Percentiles rank a stretch among this genome's conserved stretches.
phyloP scores from a whole-genome alignment of 2,797 vertebrate genomes.

The Pristis pectinata region DNA sequence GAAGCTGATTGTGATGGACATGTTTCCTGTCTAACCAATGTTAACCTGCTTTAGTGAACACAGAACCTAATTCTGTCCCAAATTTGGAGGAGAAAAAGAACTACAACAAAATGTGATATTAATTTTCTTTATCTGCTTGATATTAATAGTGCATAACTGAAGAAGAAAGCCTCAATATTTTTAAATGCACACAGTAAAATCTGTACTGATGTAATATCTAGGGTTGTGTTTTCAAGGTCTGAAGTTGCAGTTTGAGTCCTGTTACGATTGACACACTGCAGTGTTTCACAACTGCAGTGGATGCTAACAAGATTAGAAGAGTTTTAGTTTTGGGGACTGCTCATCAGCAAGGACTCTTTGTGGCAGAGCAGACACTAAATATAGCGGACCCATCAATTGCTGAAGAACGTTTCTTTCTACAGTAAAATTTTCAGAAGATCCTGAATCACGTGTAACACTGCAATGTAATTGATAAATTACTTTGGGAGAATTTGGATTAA shows the following conservation, averaged over 20 bases:
- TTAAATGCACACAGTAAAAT: constrained; percentile 13
- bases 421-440: not conserved
- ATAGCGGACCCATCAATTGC: not conserved
- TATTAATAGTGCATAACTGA: not conserved
- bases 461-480: not conserved
- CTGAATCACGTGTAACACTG: not conserved
- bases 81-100: not conserved
- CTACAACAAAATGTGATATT: no score
- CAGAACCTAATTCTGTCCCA: not conserved
- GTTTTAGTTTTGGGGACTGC: not conserved
- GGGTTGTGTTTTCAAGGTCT: not conserved
- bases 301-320: constrained; percentile 3
- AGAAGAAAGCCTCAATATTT: not conserved
- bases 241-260: not conserved
- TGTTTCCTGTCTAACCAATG: not conserved
- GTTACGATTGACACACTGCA: not conserved
- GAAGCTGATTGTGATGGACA: constrained; percentile 40
- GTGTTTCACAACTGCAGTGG: not conserved
- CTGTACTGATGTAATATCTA: no score
- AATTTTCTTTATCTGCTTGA: not conserved
- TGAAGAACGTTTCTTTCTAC: not conserved
- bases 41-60: not conserved
- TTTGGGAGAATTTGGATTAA: not conserved
- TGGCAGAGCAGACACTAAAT: not conserved
- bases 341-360: not conserved